A percentile compares a stretch with the other conserved stretches of the same genome.
phyloP scores from a whole-genome alignment of 2,888 invertebrate species.

The Drosophila rellima region DNA sequence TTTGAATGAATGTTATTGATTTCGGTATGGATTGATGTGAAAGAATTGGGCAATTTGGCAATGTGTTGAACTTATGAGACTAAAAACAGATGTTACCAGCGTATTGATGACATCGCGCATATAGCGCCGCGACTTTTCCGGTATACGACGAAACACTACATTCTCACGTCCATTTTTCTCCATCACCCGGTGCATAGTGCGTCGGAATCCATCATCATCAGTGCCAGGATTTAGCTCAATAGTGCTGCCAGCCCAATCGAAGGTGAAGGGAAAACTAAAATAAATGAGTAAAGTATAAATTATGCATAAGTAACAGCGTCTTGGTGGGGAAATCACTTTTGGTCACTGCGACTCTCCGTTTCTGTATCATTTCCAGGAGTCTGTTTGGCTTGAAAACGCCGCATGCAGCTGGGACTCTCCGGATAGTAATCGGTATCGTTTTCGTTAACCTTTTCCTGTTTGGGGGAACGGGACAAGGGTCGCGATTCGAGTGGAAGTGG shows the following conservation, averaged over 20 bases:
- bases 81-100: conserved; percentile 89
- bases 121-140: conserved; percentile 90
- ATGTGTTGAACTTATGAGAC: too few species aligned
- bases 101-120: conserved; percentile 94
- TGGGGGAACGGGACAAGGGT: conserved; percentile 82
- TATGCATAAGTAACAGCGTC: not conserved
- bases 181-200: conserved; percentile 79
- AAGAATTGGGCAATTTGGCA: too few species aligned
- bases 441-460: conserved; percentile 80
- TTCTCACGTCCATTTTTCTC: conserved; percentile 85
- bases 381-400: conserved; percentile 58
- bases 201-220: conserved; percentile 61
- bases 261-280: conserved; percentile 69
- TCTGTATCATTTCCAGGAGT: conserved; percentile 37
- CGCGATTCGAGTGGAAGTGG: conserved; percentile 76
- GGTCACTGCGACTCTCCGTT: conserved; percentile 76
- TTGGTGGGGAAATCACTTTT: conserved; percentile 65
- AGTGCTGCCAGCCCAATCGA: conserved; percentile 84
- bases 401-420: conserved; percentile 75
- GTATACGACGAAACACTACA: conserved; percentile 81
- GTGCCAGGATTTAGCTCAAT: conserved; percentile 78
- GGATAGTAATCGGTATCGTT: conserved; percentile 76
- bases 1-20: too few species aligned
- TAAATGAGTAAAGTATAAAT: not conserved
- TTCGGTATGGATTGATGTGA: too few species aligned